A percentile compares a stretch with the other conserved stretches of the same genome.
These are phyloP conservation scores for Synergus itoensis DNA, from an alignment of 2,888 invertebrate genomes.

Conservation along the genomic window DNA sequence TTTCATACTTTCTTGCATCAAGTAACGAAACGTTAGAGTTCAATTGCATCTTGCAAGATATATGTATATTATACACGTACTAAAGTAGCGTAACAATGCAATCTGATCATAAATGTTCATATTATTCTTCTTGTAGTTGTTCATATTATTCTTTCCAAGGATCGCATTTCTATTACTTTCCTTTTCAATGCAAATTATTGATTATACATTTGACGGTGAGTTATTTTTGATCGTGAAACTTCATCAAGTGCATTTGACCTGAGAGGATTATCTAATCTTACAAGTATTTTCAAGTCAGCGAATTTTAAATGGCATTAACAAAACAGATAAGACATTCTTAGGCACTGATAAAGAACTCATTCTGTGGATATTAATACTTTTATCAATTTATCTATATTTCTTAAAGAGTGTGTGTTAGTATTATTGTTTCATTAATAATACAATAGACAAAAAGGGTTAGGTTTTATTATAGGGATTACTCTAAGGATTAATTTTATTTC, in stretches of 20 bases:
- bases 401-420: not conserved
- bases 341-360: too few species aligned
- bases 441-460: not conserved
- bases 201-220: not conserved
- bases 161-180: not conserved
- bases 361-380: not conserved
- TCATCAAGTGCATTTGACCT: conserved; percentile 4
- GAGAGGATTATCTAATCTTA: conserved; percentile 5
- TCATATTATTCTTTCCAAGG: not conserved
- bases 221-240: not conserved
- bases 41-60: not conserved
- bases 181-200: conserved; percentile 26
- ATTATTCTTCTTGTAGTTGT: not conserved
- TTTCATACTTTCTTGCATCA: conserved; percentile 21
- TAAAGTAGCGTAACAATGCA: not conserved
- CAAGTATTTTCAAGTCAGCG: not conserved
- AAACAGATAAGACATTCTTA: not conserved
- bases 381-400: not conserved
- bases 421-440: not conserved
- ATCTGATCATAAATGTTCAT: not conserved
- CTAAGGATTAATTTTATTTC: not conserved
- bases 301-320: not conserved
- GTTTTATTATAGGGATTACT: not conserved
- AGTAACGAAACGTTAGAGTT: not conserved
- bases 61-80: not conserved